Base-by-base conservation (phyloP, 2,113 vertebrate species). In the Zonotrichia leucophrys region DNA sequence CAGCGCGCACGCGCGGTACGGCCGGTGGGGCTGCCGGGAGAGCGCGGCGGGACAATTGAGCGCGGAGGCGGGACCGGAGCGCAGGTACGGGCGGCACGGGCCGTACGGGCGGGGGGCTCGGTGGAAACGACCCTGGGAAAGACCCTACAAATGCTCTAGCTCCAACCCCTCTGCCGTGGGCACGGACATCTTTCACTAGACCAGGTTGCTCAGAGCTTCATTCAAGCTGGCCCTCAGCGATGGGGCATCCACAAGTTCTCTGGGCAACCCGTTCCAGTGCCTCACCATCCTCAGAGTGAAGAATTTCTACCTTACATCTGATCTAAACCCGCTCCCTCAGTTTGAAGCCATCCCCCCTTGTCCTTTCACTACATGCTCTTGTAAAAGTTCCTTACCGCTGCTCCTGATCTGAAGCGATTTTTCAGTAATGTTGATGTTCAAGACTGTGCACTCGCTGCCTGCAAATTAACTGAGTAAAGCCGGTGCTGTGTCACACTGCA, bases 21-120 rank as follows among this genome's bases (percentile, higher is more conserved):
- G 27, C 39, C 25, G 5, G 35, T 3, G 19, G 70, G 53, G 63
- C 63, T 70, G 72, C 28, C 39, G 78, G 49, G 77, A 70, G 69
- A 33, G 46, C 70, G 77, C 39, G 76, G 73, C 94, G 95, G 92
- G 95, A 93, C 42, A 46, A 62, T 95, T 94, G 92, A 95, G 84
- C 35, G 73, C 5, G 0, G 19, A 33, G 31, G 50, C 25, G 67
- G 78, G 12, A 63, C 1, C 3, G 20, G 25, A 50, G 0, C 1
- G 31, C 17, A 44, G 37, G 25, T 8, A 47, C 25, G 35, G 30
- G 14, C 5, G 39, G 14, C 1, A 0, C 4, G 35, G 24, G 31
- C 2, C 5, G 4, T 1, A 6, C 49, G 28, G 53, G 30, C 3
- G 53, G 53, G 6, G 12, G 21, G 2, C 3, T 2, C 2, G 17